phyloP scores from a whole-genome alignment of 2,797 vertebrate genomes.

The Danionella dracula region DNA sequence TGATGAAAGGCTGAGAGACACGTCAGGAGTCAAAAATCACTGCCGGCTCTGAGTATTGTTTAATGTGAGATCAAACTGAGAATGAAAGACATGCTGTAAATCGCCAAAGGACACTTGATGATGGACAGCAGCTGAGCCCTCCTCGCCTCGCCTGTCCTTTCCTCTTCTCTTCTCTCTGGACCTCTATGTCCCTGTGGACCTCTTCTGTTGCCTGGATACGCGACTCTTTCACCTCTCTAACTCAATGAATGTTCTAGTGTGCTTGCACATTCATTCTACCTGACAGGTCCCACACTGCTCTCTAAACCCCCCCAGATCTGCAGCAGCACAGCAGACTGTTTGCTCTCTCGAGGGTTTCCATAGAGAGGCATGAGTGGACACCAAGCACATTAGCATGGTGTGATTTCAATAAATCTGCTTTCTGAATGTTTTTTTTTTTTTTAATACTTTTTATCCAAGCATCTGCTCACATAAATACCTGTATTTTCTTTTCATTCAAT shows the following conservation, averaged over 20 bases:
- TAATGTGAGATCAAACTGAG: slow-evolving; percentile 28
- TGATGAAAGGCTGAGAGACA: neutral
- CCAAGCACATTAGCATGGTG: neutral
- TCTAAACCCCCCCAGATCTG: neutral
- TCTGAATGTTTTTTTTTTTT: neutral
- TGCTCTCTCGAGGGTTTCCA: neutral
- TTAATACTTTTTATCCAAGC: no score
- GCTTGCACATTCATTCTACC: slow-evolving; percentile 21
- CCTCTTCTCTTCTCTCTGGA: slow-evolving; percentile 6
- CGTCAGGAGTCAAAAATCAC: neutral
- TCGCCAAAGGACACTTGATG: slow-evolving; percentile 3
- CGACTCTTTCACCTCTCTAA: slow-evolving; percentile 40
- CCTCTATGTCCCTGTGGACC: slow-evolving; percentile 22
- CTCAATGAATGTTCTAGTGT: slow-evolving; percentile 43
- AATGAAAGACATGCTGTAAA: neutral
- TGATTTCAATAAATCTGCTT: neutral
- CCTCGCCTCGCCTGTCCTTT: neutral
- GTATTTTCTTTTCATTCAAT: no score
- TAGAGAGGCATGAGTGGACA: neutral
- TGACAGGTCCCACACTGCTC: slow-evolving; percentile 11
- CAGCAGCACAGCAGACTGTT: neutral
- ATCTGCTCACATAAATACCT: neutral
- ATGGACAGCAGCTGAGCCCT: slow-evolving; percentile 35
- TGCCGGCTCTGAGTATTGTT: neutral
- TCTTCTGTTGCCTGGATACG: slow-evolving; percentile 56